Evolutionary conservation across 2,113 vertebrate species (phyloP).

Genomic region (Hemiscyllium ocellatum): DNA sequence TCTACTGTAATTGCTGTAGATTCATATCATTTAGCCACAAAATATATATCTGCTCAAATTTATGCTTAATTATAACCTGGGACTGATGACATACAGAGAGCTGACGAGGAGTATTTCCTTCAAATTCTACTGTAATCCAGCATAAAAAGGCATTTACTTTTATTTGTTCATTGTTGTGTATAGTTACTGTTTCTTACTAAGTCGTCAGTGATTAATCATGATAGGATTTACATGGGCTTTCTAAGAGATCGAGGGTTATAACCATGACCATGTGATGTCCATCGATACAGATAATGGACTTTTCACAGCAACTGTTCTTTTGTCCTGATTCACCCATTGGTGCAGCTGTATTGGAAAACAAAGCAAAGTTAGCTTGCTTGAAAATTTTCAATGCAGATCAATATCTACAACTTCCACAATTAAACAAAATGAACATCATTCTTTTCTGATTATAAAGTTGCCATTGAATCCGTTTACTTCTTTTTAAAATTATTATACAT

Average conservation of each 20-base stretch:
- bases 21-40: not conserved
- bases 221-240: constrained; percentile 8
- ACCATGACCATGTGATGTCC: not conserved
- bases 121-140: not conserved
- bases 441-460: not conserved
- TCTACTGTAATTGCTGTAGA: not conserved
- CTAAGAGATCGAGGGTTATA: not conserved
- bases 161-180: not conserved
- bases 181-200: not conserved
- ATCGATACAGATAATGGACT: constrained; percentile 7
- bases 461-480: not conserved
- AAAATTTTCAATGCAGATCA: not conserved
- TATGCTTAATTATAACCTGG: not conserved
- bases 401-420: not conserved
- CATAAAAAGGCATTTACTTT: not conserved
- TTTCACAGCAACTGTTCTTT: constrained; percentile 19
- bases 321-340: not conserved
- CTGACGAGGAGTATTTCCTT: not conserved
- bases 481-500: not conserved
- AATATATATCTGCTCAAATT: not conserved
- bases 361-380: not conserved
- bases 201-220: constrained; percentile 2
- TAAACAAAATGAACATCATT: not conserved
- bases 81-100: too few relatives aligned
- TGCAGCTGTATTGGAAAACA: not conserved